Base-by-base conservation (phyloP, 2,797 vertebrate genomes). In the Thripadectes ignobilis region DNA sequence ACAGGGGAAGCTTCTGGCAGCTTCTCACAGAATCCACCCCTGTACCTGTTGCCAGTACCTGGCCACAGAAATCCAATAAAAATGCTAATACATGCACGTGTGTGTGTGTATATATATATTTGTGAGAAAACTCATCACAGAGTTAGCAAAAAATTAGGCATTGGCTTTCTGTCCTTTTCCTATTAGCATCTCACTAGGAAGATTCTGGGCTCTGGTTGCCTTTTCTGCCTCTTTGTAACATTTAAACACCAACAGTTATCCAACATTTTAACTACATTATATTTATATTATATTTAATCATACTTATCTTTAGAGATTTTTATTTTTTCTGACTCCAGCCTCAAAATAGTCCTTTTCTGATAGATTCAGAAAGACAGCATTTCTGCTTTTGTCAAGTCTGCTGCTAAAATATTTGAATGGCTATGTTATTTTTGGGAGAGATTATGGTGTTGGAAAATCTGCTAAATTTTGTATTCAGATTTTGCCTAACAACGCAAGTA, bases 171-270 rank as follows among this genome's bases (percentile, higher is more conserved):
- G 13, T 30, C 8, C 6, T 43, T 78, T 57, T 41, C 24, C 1
- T 48, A 26, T 75, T 83, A 32, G 21, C 19, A 43, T 26, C 12
- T 58, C 29, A 14, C 6, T 5, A 75, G 7, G 27, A 76, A 80
- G 24, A 34, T 52, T 79, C 32, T 48, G 32, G 10, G 7, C 3
- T 62, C 4, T 0, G 2, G 1, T 54, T 65, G 21, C 26, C 10
- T 52, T 12, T 68, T 22, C 49, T 68, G 12, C 4, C 4, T 54
- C 16, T 78, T 26, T 69, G 21, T 8, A 69, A 5, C 7, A 30
- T 51, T 55, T 48, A 83, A n/a, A 41, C 17, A 51, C 20, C 6
- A 36, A 73, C 4, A 54, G 38, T 54, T 77, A 63, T 20, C 12
- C 36, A 51, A 51, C 22, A 34, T 46, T 59, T 55, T 36, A 78